Evolutionary conservation across 2,113 vertebrate genomes (phyloP).

Genomic region (Cathartes aura): DNA sequence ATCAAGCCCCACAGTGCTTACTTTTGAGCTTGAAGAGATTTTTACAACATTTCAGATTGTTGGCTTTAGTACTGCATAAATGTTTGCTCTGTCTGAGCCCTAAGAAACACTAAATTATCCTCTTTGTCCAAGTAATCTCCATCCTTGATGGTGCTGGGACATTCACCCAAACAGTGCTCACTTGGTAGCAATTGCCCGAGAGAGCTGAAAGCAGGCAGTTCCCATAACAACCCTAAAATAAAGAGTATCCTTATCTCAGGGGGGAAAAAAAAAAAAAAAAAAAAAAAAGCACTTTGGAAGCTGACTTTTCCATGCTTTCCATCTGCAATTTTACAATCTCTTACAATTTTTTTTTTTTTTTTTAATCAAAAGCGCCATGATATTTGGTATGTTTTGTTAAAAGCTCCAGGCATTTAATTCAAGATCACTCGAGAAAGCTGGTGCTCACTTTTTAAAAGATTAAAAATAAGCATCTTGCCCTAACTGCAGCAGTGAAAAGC

Average conservation of each 20-base stretch:
- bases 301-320: background rate
- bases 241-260: background rate
- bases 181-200: background rate
- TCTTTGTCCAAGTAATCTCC: background rate
- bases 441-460: background rate
- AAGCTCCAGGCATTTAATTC: background rate
- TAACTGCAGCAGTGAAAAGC: background rate
- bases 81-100: background rate
- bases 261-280: background rate
- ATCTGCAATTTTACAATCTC: background rate
- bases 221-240: background rate
- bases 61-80: background rate
- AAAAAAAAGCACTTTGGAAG: background rate
- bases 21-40: background rate
- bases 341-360: too few species aligned
- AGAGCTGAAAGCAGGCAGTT: background rate
- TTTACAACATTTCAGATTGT: background rate
- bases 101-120: background rate
- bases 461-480: background rate
- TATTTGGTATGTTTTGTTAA: background rate
- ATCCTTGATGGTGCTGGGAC: background rate
- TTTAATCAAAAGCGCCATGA: background rate
- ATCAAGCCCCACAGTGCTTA: background rate
- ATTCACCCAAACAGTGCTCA: background rate
- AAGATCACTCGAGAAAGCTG: background rate